Percentiles rank a stretch among this genome's conserved stretches.
Conservation (phyloP, 2,113 vertebrate species). For the Festucalex cinctus region DNA sequence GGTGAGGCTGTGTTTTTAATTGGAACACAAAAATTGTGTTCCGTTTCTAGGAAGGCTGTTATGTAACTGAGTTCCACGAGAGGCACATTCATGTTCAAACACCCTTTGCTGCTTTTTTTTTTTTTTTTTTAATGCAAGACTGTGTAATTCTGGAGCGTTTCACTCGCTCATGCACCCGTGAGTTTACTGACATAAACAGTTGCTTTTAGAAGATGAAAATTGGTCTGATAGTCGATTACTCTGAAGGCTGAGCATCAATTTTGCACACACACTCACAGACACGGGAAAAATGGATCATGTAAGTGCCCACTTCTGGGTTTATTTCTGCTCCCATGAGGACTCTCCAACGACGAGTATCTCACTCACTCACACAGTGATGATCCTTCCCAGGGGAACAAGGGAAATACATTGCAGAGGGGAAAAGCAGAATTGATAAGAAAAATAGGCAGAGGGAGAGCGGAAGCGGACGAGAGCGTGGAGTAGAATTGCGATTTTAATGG, state of each 20-base stretch:
- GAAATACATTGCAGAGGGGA: constrained; percentile 34
- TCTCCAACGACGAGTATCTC: constrained; percentile 27
- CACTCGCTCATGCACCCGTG: not conserved
- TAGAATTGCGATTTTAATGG: constrained; percentile 44
- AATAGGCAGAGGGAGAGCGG: constrained; percentile 2
- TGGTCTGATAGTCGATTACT: constrained; percentile 4
- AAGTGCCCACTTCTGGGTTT: constrained; percentile 24
- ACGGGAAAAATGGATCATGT: constrained; percentile 10
- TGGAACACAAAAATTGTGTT: not conserved
- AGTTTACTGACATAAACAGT: not conserved
- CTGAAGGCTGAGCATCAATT: constrained; percentile 17
- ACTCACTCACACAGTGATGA: constrained; percentile 9
- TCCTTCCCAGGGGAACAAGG: constrained; percentile 28
- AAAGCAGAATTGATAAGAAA: constrained; percentile 40
- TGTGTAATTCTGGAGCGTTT: not conserved
- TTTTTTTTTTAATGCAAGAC: not conserved
- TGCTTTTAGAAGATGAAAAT: constrained; percentile 28
- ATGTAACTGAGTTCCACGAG: constrained; percentile 19
- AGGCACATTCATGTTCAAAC: constrained; percentile 13
- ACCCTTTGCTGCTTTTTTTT: constrained; percentile 2
- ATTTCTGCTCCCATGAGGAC: constrained; percentile 31
- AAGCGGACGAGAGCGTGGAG: not conserved
- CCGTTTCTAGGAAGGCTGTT: constrained; percentile 23
- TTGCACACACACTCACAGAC: constrained; percentile 10
- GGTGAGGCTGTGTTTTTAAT: not conserved